phyloP scores from a whole-genome alignment of 2,888 invertebrate species.

The Leptothorax acervorum region DNA sequence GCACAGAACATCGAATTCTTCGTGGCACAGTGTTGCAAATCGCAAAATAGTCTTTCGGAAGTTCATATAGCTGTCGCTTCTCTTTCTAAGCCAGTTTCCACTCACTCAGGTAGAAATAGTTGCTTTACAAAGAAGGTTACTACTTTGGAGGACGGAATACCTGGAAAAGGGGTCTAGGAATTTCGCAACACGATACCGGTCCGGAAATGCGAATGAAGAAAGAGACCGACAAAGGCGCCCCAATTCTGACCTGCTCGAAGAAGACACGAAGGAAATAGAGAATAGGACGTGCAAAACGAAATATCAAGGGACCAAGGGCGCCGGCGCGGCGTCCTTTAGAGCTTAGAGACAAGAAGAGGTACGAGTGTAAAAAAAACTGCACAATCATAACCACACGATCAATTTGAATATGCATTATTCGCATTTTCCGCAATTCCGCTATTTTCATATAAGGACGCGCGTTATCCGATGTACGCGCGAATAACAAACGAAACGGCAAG shows the following conservation, averaged over 20 bases:
- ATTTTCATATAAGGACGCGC: neutral
- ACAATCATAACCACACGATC: too few species aligned
- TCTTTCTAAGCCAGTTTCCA: neutral
- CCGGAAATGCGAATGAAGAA: constrained; percentile 56
- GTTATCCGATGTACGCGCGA: neutral
- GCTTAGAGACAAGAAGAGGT: too few species aligned
- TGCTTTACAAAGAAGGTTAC: neutral
- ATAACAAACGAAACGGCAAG: neutral
- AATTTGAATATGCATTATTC: too few species aligned
- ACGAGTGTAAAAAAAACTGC: too few species aligned
- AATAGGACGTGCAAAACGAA: neutral
- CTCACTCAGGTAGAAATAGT: constrained; percentile 55
- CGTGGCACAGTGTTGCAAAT: constrained; percentile 63
- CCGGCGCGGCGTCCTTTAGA: neutral
- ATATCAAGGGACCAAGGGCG: neutral
- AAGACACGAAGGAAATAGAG: neutral
- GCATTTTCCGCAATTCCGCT: too few species aligned
- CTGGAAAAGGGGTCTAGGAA: constrained; percentile 64
- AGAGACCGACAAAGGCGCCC: constrained; percentile 50
- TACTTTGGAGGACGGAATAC: constrained; percentile 43
- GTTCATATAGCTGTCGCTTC: constrained; percentile 58
- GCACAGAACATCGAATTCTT: constrained; percentile 30
- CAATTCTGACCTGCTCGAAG: neutral
- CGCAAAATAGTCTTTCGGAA: constrained; percentile 57
- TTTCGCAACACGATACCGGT: constrained; percentile 63